phyloP scores from a whole-genome alignment of 2,888 invertebrate species.

The Thysanoteuthis rhombus region DNA sequence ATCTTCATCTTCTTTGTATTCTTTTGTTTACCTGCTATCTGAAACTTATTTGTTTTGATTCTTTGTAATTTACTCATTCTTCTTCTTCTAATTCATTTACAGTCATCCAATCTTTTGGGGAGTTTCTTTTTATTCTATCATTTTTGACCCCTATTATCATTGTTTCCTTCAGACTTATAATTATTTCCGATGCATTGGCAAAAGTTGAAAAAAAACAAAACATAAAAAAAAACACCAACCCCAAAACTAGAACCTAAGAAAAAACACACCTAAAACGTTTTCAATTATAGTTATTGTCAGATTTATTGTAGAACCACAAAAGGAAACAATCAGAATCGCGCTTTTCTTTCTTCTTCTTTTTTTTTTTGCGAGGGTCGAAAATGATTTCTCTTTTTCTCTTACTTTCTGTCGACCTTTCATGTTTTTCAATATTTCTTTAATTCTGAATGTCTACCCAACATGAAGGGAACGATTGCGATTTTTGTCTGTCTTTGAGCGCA shows the following conservation, averaged over 20 bases:
- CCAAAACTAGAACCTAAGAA: not conserved
- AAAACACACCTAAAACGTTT: not conserved
- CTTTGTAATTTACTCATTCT: not conserved
- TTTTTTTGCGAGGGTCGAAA: not conserved
- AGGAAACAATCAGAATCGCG: not conserved
- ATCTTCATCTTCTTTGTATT: too few relatives aligned
- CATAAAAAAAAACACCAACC: not conserved
- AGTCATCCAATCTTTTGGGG: too few relatives aligned
- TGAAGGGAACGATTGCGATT: not conserved
- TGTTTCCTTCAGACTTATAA: not conserved
- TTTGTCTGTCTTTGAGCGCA: not conserved
- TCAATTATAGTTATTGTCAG: not conserved
- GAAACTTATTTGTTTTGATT: too few relatives aligned
- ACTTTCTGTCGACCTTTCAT: not conserved
- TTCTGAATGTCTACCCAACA: not conserved
- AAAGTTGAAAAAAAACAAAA: not conserved
- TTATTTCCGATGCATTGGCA: not conserved
- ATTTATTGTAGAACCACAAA: not conserved
- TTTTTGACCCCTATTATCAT: not conserved
- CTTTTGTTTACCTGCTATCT: too few relatives aligned
- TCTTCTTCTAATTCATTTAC: not conserved
- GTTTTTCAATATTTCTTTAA: not conserved
- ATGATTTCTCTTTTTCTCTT: not conserved
- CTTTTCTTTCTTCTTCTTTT: not conserved
- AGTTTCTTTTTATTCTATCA: not conserved